Conservation (phyloP, 2,797 vertebrate genomes). For the Hydrocynus forskahlii region DNA sequence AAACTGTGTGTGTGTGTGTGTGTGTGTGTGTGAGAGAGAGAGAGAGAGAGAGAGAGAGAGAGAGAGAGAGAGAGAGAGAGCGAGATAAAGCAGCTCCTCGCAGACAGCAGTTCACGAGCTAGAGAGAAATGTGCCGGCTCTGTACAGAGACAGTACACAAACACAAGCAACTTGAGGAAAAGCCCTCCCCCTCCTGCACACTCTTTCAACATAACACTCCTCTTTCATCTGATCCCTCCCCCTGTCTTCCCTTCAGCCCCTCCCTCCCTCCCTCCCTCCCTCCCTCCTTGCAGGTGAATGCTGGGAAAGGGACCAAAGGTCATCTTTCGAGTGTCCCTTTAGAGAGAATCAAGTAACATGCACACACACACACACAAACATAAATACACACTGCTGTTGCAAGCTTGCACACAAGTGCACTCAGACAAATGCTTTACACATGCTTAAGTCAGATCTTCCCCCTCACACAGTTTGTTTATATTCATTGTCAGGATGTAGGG, state of each 20-base stretch:
- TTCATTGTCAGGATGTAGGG: background rate
- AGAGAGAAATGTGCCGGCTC: conserved; percentile 36
- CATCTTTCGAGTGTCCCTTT: conserved; percentile 31
- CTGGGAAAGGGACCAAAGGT: conserved; percentile 65
- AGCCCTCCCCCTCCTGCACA: conserved; percentile 55
- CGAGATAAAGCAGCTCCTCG: conserved; percentile 42
- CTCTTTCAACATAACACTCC: conserved; percentile 56
- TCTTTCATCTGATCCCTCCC: conserved; percentile 56
- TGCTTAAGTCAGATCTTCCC: background rate
- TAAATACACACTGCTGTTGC: conserved; percentile 3
- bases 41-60: conserved; percentile 19
- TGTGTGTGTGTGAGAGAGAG: conserved; percentile 33
- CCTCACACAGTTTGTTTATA: background rate
- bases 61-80: conserved; percentile 30
- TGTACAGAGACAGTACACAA: conserved; percentile 47
- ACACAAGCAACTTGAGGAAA: conserved; percentile 63
- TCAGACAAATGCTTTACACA: conserved; percentile 9
- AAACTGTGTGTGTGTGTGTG: background rate
- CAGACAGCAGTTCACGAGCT: conserved; percentile 57
- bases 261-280: conserved; percentile 12
- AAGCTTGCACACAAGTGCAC: background rate
- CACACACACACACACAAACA: conserved; percentile 36
- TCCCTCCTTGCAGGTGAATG: conserved; percentile 62
- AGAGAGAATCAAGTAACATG: conserved; percentile 50
- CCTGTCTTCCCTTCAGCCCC: conserved; percentile 28